Percentiles rank a stretch among this genome's conserved stretches.
Evolutionary conservation across 2,888 invertebrate species (phyloP).

Genomic region (Aleiodes alternator): DNA sequence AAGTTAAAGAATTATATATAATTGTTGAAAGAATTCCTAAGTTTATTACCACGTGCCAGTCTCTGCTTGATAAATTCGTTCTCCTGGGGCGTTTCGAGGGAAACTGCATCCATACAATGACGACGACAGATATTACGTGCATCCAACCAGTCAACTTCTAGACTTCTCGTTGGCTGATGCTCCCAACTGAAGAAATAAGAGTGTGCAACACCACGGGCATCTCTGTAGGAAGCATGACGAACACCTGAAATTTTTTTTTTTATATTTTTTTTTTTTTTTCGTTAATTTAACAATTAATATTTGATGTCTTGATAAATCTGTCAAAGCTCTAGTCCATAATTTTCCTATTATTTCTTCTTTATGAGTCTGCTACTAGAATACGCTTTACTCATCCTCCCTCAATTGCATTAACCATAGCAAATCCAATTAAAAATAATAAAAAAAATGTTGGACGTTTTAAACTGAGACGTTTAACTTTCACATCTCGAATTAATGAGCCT

Average conservation of each 20-base stretch:
- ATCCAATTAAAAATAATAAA: not conserved
- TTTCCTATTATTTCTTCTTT: not conserved
- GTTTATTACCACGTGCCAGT: slow-evolving; percentile 83
- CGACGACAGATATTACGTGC: slow-evolving; percentile 93
- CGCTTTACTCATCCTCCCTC: no score
- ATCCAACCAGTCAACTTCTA: slow-evolving; percentile 94
- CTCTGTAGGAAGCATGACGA: slow-evolving; percentile 91
- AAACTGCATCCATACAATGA: slow-evolving; percentile 96
- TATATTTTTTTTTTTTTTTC: slow-evolving; percentile 43
- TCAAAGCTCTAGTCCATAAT: no score
- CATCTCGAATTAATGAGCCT: no score
- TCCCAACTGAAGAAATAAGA: slow-evolving; percentile 97
- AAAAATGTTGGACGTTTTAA: slow-evolving; percentile 1
- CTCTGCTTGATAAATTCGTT: slow-evolving; percentile 94
- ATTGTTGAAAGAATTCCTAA: not conserved
- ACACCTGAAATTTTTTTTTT: slow-evolving; percentile 80
- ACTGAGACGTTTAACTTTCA: slow-evolving; percentile 7
- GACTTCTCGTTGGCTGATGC: slow-evolving; percentile 86
- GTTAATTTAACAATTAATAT: slow-evolving; percentile 11
- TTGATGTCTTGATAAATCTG: no score
- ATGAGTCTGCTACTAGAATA: no score
- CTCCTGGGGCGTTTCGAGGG: slow-evolving; percentile 92
- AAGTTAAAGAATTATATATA: slow-evolving; percentile 31
- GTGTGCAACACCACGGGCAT: slow-evolving; percentile 90
- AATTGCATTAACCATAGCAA: no score